Conservation (phyloP, 2,888 invertebrate genomes). For the Ptilodon capucinus region DNA sequence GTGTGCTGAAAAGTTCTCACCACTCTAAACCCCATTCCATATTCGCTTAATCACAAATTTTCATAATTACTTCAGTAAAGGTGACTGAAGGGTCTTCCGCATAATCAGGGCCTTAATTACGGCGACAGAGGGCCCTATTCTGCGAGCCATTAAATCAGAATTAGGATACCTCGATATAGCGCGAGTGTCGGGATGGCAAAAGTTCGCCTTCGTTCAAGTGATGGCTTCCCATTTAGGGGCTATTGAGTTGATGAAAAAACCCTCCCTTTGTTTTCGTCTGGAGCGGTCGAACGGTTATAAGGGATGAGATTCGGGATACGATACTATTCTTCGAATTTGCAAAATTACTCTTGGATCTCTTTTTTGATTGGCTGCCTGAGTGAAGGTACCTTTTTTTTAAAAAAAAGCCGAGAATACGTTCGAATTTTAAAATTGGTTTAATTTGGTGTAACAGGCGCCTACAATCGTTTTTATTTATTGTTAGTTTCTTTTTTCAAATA, state of each 20-base stretch:
- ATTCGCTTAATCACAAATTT: constrained; percentile 21
- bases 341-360: not conserved
- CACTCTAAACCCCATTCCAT: not conserved
- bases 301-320: not conserved
- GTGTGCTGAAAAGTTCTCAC: not conserved
- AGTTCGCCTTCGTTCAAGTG: constrained; percentile 14
- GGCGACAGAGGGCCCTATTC: constrained; percentile 21
- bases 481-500: too few relatives aligned
- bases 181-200: constrained; percentile 7
- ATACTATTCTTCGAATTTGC: not conserved
- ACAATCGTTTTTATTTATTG: too few relatives aligned
- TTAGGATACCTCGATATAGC: constrained; percentile 23
- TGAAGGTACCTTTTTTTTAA: not conserved
- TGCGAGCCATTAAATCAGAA: constrained; percentile 30
- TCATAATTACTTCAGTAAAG: constrained; percentile 30
- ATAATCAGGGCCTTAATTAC: constrained; percentile 33
- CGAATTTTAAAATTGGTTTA: not conserved
- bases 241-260: constrained; percentile 23
- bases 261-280: constrained; percentile 11
- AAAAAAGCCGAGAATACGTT: not conserved
- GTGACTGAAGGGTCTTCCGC: constrained; percentile 19
- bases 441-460: too few relatives aligned
- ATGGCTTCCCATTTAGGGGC: constrained; percentile 20
- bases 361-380: not conserved
- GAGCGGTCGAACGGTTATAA: constrained; percentile 4